These are phyloP conservation scores for Actinemys pallida DNA, from an alignment of 2,113 vertebrate species.

Conservation along the genomic window DNA sequence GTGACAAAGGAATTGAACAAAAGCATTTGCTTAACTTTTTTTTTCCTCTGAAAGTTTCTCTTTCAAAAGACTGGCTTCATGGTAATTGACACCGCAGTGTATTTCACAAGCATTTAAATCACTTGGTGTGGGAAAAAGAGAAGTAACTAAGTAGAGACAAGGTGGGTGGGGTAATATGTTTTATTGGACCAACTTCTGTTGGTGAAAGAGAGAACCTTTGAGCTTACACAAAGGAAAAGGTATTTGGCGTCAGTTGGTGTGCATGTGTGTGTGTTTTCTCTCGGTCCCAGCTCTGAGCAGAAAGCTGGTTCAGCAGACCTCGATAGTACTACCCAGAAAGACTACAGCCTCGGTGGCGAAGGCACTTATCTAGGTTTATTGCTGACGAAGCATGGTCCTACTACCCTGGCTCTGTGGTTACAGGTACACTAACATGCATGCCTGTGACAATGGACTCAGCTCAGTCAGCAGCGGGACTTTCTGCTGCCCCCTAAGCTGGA, in stretches of 20 bases:
- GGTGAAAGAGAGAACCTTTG: not conserved
- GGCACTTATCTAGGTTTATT: not conserved
- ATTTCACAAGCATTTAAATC: conserved; percentile 35
- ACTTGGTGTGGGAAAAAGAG: not conserved
- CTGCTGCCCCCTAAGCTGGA: not conserved
- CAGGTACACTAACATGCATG: not conserved
- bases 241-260: not conserved
- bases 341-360: not conserved
- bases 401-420: not conserved
- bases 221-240: not conserved
- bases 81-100: conserved; percentile 49
- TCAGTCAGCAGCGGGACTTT: not conserved
- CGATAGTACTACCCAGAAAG: not conserved
- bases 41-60: not conserved
- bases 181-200: not conserved
- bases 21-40: conserved; percentile 53
- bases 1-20: conserved; percentile 60
- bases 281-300: not conserved
- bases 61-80: conserved; percentile 26
- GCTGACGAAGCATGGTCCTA: not conserved
- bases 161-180: not conserved
- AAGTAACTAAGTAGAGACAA: conserved; percentile 18
- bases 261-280: not conserved
- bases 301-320: not conserved
- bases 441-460: not conserved